These are phyloP conservation scores for Halcyon smyrnensis DNA, from an alignment of 2,797 vertebrate genomes.

Conservation along the genomic window DNA sequence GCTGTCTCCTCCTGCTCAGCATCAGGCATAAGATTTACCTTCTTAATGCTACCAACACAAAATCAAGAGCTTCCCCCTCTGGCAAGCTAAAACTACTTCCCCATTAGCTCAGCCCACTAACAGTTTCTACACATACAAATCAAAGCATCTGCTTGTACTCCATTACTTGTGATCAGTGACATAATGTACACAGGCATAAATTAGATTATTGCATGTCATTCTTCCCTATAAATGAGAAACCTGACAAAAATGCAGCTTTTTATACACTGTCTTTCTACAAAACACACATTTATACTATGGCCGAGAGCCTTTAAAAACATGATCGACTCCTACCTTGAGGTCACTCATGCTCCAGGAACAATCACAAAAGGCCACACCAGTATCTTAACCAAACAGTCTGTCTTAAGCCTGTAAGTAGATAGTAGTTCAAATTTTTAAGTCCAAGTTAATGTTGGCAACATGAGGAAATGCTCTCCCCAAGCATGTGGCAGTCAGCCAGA, in stretches of 20 bases:
- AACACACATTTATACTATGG: not conserved
- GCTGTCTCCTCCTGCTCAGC: not conserved
- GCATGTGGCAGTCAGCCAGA: not conserved
- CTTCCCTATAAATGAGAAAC: slow-evolving; percentile 14
- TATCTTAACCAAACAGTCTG: not conserved
- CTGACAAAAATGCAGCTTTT: slow-evolving; percentile 25
- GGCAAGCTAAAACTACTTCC: not conserved
- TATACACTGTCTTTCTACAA: not conserved
- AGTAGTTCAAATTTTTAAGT: not conserved
- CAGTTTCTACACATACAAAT: not conserved
- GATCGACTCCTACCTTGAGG: slow-evolving; percentile 28
- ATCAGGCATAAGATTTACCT: not conserved
- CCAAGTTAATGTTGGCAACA: not conserved
- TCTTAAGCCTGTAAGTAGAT: not conserved
- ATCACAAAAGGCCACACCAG: not conserved
- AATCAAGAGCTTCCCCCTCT: not conserved
- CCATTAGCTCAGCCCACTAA: not conserved
- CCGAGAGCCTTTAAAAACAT: slow-evolving; percentile 15
- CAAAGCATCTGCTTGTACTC: slow-evolving; percentile 3
- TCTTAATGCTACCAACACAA: not conserved
- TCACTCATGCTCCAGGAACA: not conserved
- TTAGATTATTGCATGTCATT: not conserved
- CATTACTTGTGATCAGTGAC: not conserved
- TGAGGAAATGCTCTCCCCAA: not conserved
- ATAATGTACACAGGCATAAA: slow-evolving; percentile 27